Evolutionary conservation across 2,797 vertebrate species (phyloP), one percentile per base, ranked within the genome.

Genomic region (Characodon lateralis): DNA sequence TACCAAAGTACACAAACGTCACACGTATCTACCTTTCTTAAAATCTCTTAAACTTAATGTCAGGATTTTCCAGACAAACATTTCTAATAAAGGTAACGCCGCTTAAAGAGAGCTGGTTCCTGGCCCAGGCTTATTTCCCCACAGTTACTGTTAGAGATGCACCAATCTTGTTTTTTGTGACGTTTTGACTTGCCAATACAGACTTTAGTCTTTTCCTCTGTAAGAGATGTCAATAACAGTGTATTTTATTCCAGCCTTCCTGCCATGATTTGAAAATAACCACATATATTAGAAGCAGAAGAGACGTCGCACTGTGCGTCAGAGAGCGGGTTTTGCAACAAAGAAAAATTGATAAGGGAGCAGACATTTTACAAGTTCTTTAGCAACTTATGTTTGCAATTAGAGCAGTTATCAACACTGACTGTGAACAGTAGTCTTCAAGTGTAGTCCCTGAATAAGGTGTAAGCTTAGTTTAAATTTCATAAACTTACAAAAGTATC

Each of bases 31-130:
- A 81, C 81, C 53, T 68, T 83, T 85, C 65, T 72, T 82, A 81
- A 90, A 91, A 92, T 78, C 84, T 91, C 85, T 88, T 88, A 77
- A 90, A 92, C 86, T 86, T 9, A 74, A 79, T 84, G 89, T 80
- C 89, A 90, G 79, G 79, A 73, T 76, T 81, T 88, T 86, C 80
- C 80, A 85, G 83, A 87, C 89, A 85, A 89, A 74, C 80, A 41
- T 87, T 91, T 89, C 82, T 83, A 86, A 92, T 92, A 90, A 93
- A 88, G 89, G 76, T 89, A 90, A 87, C 4, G 72, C 79, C 71
- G 90, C 82, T 88, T 88, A 88, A 85, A 89, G 84, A 88, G 85
- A 91, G 78, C 89, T 89, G 89, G 88, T 85, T 85, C 13, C 91
- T 85, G 88, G 88, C 89, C 81, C 83, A 82, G 63, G 83, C 84